These are phyloP conservation scores for Spilarctia lutea DNA, from an alignment of 2,888 invertebrate genomes.

Conservation along the genomic window DNA sequence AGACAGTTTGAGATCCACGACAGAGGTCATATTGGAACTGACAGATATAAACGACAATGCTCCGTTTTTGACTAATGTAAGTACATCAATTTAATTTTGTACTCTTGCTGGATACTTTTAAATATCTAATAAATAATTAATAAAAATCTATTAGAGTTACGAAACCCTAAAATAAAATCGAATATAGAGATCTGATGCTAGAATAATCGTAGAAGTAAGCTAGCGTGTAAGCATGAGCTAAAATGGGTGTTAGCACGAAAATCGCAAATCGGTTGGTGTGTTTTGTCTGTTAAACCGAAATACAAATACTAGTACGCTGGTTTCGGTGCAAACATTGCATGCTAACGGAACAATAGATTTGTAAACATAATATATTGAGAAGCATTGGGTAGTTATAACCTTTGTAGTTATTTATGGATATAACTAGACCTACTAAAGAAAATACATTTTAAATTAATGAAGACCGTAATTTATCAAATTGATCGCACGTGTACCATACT, in stretches of 20 bases:
- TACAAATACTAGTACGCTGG: background rate
- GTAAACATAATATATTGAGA: background rate
- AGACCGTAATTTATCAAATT: conserved; percentile 12
- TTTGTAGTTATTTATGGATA: background rate
- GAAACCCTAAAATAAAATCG: background rate
- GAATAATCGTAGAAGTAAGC: background rate
- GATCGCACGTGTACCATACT: conserved; percentile 3
- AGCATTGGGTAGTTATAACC: too few species aligned
- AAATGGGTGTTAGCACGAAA: background rate
- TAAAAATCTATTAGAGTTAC: background rate
- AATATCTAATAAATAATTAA: too few species aligned
- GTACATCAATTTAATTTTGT: conserved; percentile 52
- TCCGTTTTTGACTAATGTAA: conserved; percentile 93
- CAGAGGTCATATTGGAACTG: conserved; percentile 89
- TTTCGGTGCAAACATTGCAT: background rate
- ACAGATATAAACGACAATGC: conserved; percentile 98
- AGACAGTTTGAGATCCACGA: conserved; percentile 87
- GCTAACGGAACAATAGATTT: background rate
- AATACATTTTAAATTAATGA: conserved; percentile 11
- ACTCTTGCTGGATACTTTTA: background rate
- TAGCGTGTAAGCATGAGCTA: background rate
- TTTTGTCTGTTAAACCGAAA: background rate
- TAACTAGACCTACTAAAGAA: background rate
- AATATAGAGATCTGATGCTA: background rate
- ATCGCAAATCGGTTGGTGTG: background rate